Base-by-base conservation (phyloP, 2,888 invertebrate genomes). In the Heliconius aoede region DNA sequence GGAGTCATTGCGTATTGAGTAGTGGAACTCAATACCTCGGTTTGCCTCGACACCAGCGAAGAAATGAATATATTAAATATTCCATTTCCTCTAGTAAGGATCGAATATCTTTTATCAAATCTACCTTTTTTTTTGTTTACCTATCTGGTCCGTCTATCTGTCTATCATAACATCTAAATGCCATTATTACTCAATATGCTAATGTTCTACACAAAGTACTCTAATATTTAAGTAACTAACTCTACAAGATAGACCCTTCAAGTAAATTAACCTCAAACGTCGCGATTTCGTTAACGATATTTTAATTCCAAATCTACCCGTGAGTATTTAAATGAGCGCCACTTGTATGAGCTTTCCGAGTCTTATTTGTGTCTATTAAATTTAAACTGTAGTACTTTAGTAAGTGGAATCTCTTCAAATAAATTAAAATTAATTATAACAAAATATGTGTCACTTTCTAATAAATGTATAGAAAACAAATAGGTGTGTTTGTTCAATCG, bases 301-400 rank as follows among this genome's bases (percentile, higher is more conserved):
- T 72, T 72, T 60, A 72, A 72, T 72, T 72, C 60, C 61, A 72
- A 72, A 72, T 72, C 72, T 61, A 72, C 61, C 72, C 72, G 60
- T 61, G 40, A 40, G 72, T 69, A 72, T 72, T 72, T 72, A 72
- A 72, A 72, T 72, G 72, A 72, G 61, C 61, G 58, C 28, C 58
- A 40, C 72, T 72, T 61, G 21, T 72, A 60, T 61, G 72, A 72
- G 26, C 32, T 72, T 69, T 58, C 55, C 26, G 69, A 55, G n/a
- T 55, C 26, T 18, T 72, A 51, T 72, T 60, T 36, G 36, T 72
- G 36, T 61, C 60, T 60, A 72, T 61, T 61, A 61, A 40, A 72
- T 60, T 60, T 60, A 26, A 58, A 61, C 61, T 60, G 26, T 24
- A 28, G 26, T 40, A 9, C 36, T 21, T 21, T 72, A 28, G 13